phyloP scores from a whole-genome alignment of 2,888 invertebrate species.

The Laothoe populi region DNA sequence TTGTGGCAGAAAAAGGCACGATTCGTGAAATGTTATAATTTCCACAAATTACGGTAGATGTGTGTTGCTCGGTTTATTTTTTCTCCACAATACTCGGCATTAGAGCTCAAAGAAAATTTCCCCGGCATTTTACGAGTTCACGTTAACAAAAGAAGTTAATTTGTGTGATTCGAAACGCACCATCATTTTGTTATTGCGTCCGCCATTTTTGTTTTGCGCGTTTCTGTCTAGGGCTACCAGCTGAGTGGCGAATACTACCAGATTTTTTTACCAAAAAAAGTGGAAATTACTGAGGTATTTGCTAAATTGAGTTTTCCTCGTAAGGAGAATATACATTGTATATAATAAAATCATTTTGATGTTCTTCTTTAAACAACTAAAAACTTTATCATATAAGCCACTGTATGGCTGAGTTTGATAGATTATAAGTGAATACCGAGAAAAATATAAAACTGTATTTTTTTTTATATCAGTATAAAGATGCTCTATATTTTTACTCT shows the following conservation, averaged over 20 bases:
- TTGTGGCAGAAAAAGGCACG: slow-evolving; percentile 20
- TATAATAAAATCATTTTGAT: no score
- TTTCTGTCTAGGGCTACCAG: slow-evolving; percentile 41
- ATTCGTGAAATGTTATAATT: slow-evolving; percentile 22
- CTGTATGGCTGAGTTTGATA: no score
- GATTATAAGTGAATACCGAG: no score
- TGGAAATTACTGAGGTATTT: no score
- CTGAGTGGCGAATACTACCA: not conserved
- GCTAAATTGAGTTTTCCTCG: no score
- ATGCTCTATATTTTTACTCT: not conserved
- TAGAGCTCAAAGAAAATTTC: slow-evolving; percentile 48
- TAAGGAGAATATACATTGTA: no score
- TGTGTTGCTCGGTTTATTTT: slow-evolving; percentile 6
- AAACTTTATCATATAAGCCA: no score
- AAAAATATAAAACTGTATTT: no score
- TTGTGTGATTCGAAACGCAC: slow-evolving; percentile 74
- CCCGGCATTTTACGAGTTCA: slow-evolving; percentile 55
- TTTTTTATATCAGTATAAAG: no score
- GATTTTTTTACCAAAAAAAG: no score
- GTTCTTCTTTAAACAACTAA: no score
- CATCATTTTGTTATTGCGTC: slow-evolving; percentile 69
- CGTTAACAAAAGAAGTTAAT: slow-evolving; percentile 66
- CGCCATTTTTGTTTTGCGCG: slow-evolving; percentile 77
- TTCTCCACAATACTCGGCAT: slow-evolving; percentile 41
- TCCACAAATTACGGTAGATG: slow-evolving; percentile 18